A percentile compares a stretch with the other conserved stretches of the same genome.
These are phyloP conservation scores for Lepeophtheirus nordmannii DNA, from an alignment of 2,888 invertebrate genomes.

Conservation along the genomic window DNA sequence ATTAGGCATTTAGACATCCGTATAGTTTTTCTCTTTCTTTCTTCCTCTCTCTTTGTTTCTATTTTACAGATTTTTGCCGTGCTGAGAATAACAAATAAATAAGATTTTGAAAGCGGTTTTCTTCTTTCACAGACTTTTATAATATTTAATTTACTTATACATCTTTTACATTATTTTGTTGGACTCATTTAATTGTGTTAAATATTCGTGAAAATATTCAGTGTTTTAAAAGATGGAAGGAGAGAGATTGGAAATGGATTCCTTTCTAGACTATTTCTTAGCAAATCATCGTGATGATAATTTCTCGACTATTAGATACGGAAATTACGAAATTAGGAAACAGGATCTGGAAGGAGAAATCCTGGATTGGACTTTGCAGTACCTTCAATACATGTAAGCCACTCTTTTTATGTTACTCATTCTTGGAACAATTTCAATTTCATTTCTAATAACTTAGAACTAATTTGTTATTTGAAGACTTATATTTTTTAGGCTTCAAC, in stretches of 20 bases:
- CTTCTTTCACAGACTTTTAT: not conserved
- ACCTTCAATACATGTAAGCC: constrained; percentile 58
- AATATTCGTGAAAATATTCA: too few species aligned
- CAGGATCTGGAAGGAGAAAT: constrained; percentile 56
- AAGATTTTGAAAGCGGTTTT: not conserved
- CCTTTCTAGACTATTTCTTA: constrained; percentile 15
- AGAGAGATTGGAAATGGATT: constrained; percentile 1
- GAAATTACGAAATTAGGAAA: constrained; percentile 50
- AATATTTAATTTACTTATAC: too few species aligned
- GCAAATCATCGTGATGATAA: constrained; percentile 16
- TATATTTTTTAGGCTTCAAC: too few species aligned
- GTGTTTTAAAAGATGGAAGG: not conserved
- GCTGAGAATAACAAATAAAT: not conserved
- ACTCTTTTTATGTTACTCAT: constrained; percentile 32
- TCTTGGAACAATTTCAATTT: too few species aligned
- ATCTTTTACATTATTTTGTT: too few species aligned
- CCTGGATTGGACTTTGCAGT: constrained; percentile 57
- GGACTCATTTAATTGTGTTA: too few species aligned
- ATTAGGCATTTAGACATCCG: not conserved
- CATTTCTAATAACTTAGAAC: too few species aligned
- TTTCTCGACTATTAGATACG: constrained; percentile 45
- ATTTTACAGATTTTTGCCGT: constrained; percentile 1
- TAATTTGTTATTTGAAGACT: too few species aligned
- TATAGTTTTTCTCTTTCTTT: not conserved
- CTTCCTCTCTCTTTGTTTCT: not conserved